Base-by-base conservation (phyloP, 2,888 invertebrate genomes). In the Lasius platythorax region DNA sequence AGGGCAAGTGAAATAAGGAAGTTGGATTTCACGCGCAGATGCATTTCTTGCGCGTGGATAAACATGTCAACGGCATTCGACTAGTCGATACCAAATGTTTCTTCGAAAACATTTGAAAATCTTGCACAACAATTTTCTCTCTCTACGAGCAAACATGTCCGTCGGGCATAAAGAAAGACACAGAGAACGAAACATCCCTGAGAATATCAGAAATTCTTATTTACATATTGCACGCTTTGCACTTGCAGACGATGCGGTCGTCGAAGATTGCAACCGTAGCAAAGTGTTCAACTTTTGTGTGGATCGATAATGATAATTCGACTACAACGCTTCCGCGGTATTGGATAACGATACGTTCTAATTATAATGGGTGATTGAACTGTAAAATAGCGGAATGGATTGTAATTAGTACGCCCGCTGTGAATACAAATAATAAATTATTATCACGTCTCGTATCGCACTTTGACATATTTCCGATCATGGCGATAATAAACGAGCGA, bases 371-470 rank as follows among this genome's bases (percentile, higher is more conserved):
- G 40, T 23, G 50, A 66, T 63, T 53, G 67, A 46, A 30, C 12
- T 40, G 70, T 9, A 68, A 23, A 76, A 66, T 40, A 78, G 56
- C 15, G 70, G 40, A 70, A 68, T 56, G 9, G n/a, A 46, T 56
- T 68, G 58, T 63, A 78, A 88, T 88, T 85, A 72, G 85, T 76
- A 83, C 61, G 83, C 76, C 73, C 66, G 33, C n/a, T 73, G 61
- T 68, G 72, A 11, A 73, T 91, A 91, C 88, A 87, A 91, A 92
- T 89, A 91, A 90, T 90, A 87, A 91, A 92, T 89, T 87, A 88
- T 91, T 87, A 87, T 88, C 84, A 68, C 86, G 64, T 76, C 23
- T 23, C 81, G 40, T 46, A 73, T 46, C 83, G 85, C 46, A 79
- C 8, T 70, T 56, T 85, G 82, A 87, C 87, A 85, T 73, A 85